Evolutionary conservation across 2,888 invertebrate species (phyloP), one percentile per base, ranked within the genome.

Genomic region (Ypsolopha sequella): DNA sequence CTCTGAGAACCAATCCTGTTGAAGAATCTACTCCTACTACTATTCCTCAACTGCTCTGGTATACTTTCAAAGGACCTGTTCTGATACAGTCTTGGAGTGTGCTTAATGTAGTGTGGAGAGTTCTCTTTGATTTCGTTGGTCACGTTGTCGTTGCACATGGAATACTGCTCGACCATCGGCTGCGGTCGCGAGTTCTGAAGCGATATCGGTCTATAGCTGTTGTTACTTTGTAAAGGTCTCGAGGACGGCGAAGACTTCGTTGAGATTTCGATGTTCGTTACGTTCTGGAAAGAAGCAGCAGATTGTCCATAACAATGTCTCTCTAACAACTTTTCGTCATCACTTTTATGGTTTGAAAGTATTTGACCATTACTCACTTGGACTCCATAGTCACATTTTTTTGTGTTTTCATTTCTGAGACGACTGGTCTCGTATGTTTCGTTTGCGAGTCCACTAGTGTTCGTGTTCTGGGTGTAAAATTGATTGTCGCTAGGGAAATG

Each of bases 51-150:
- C 62, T 86, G 86, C 60, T 86, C 86, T 43, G 86, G 86, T 58
- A 86, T 86, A 58, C 84, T 85, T 63, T 86, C 86, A 57, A 80
- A 86, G 34, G 86, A 86, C 59, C 86, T 70, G 52, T 86, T 86
- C 64, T 86, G 86, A 56, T 84, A 84, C 13, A 82, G 62, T 53
- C 85, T 74, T 51, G 84, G 78, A 47, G 76, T 76, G 56, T 86
- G 71, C 61, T 85, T 85, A 54, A 82, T 73, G 56, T 84, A 85
- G 62, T 85, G 86, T 41, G 77, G 72, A 35, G 76, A 66, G 58
- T 78, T 81, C 64, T 85, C 85, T 68, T 80, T 85, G 11, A 78
- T 72, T 65, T 84, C 84, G 56, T 84, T 84, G 1, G 68, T 68
- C 51, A 68, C 54, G 53, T 79, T 84, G 38, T 82, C 84, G 48